Conservation (phyloP, 2,113 vertebrate species). For the Hippotragus niger region DNA sequence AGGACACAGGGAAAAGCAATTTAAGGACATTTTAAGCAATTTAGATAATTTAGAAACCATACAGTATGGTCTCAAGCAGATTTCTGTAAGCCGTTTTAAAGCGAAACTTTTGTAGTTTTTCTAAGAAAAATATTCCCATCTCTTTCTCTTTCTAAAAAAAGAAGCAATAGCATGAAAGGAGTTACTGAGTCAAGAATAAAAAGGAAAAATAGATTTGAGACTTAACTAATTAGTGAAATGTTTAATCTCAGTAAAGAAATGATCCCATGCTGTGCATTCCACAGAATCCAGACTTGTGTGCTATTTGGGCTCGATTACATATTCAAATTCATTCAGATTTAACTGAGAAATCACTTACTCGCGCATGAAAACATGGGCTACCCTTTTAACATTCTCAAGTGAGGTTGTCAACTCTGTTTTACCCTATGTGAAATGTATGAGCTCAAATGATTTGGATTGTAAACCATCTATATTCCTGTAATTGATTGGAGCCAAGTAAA, state of each 20-base stretch:
- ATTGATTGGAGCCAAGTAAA: constrained; percentile 65
- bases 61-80: neutral
- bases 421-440: constrained; percentile 67
- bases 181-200: constrained; percentile 37
- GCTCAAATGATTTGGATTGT: constrained; percentile 68
- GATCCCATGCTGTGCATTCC: constrained; percentile 64
- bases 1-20: neutral
- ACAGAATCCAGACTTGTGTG: constrained; percentile 59
- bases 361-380: constrained; percentile 67
- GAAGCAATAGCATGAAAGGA: neutral
- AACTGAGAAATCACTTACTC: constrained; percentile 71
- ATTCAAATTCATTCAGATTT: constrained; percentile 75
- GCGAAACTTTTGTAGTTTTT: neutral
- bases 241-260: constrained; percentile 62
- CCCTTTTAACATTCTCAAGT: constrained; percentile 71
- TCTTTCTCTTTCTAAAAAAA: constrained; percentile 29
- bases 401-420: constrained; percentile 70
- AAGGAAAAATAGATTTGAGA: constrained; percentile 50
- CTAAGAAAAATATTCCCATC: neutral
- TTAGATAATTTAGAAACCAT: constrained; percentile 25
- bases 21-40: neutral
- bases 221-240: constrained; percentile 66
- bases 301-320: constrained; percentile 62
- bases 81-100: neutral
- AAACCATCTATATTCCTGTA: constrained; percentile 65